phyloP scores from a whole-genome alignment of 2,888 invertebrate genomes.

The Argyresthia goedartella region DNA sequence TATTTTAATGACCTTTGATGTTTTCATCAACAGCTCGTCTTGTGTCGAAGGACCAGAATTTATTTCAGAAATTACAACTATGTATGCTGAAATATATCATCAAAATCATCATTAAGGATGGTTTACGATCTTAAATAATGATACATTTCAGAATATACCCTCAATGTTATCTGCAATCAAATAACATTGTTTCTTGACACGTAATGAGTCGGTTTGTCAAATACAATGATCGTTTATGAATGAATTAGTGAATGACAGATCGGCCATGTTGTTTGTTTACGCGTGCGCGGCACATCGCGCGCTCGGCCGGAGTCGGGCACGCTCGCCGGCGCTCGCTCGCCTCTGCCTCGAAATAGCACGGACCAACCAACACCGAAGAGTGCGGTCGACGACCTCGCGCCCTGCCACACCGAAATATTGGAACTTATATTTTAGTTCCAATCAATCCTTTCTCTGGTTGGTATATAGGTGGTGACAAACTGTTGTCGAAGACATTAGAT shows the following conservation, averaged over 20 bases:
- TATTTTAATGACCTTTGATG: no score
- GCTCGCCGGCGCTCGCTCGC: constrained; percentile 36
- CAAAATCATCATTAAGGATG: no score
- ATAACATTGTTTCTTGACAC: background rate
- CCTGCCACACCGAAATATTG: constrained; percentile 64
- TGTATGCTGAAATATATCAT: no score
- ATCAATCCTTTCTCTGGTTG: constrained; percentile 36
- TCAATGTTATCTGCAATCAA: background rate
- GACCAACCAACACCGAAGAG: constrained; percentile 44
- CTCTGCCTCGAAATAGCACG: constrained; percentile 65
- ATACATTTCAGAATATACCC: no score
- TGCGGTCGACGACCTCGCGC: constrained; percentile 62
- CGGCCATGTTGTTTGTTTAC: constrained; percentile 66
- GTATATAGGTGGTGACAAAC: constrained; percentile 21
- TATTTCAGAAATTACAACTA: no score
- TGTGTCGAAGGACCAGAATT: no score
- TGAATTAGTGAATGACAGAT: constrained; percentile 69
- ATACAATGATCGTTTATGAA: constrained; percentile 61
- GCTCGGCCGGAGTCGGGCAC: constrained; percentile 46
- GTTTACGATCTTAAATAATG: no score
- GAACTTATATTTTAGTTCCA: constrained; percentile 35
- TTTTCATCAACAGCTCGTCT: no score
- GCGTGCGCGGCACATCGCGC: constrained; percentile 42
- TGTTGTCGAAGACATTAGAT: no score
- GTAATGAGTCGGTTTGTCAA: constrained; percentile 42